Evolutionary conservation across 64 coral and sea anemone species (phyloP), one percentile per base, ranked within the genome.

Genomic region (Platygyra sinensis): DNA sequence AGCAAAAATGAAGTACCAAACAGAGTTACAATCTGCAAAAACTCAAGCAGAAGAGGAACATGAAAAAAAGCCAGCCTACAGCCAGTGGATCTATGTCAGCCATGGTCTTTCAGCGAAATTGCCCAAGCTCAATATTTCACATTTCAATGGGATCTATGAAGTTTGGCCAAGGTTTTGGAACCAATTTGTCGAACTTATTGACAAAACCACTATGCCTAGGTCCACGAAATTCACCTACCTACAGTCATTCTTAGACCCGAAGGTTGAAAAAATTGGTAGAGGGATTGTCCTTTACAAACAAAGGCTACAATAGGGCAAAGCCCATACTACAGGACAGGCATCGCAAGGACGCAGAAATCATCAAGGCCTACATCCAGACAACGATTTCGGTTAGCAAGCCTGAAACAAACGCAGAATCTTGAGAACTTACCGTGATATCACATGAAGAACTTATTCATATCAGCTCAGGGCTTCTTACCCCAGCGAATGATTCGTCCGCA

Each of bases 111-210:
- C 49, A 12, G 72, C 86, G 18, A 88, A 88, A 75, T 19, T 88
- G 15, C 86, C 72, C 10, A 88, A 88, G 72, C 50, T 88, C 31
- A 38, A 75, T 7, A 59, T 88, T 16, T 22, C 73, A 10, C 51
- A 50, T 20, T 88, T 88, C 33, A 74, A 88, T 19, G 86, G 86
- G 9, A 57, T 52, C 49, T 88, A 88, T 60, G 72, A 74, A 74
- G 86, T 76, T 57, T 88, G 83, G 72, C 86, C 86, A 1, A 67
- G 72, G 20, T 75, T 88, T 75, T 88, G 86, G 86, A 88, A 88
- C 75, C 72, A 75, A 59, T 88, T 88, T 33, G 72, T 75, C 6
- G 86, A 75, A 88, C 60, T 88, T 9, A 76, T 76, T 76, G 86
- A 88, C 36, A 88, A 88, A 88, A 19, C 72, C 10, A 22, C 20